Conservation (phyloP, 2,888 invertebrate genomes). For the Lepetodrilus schrolli region DNA sequence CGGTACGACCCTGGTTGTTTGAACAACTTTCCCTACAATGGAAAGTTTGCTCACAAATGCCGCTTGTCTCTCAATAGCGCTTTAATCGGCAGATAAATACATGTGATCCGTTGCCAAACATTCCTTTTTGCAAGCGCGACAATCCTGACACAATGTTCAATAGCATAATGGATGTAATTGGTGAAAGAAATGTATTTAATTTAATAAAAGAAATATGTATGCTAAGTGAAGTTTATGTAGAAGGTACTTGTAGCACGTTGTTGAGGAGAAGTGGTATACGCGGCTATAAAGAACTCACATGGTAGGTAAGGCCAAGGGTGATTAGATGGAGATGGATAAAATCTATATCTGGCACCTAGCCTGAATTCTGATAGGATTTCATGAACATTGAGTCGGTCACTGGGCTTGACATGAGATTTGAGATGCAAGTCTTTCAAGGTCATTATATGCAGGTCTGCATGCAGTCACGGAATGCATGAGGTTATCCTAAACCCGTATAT, state of each 20-base stretch:
- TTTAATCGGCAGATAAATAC: constrained; percentile 17
- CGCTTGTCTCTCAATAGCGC: constrained; percentile 23
- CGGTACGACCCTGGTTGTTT: constrained; percentile 7
- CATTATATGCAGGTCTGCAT: not conserved
- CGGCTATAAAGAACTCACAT: not conserved
- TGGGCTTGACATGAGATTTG: not conserved
- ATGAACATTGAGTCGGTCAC: not conserved
- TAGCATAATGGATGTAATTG: not conserved
- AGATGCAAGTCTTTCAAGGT: not conserved
- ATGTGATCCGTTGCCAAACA: constrained; percentile 12
- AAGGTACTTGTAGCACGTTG: not conserved
- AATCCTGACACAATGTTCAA: not conserved
- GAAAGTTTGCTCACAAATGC: not conserved
- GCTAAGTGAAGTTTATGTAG: not conserved
- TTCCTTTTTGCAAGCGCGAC: constrained; percentile 14
- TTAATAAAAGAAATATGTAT: not conserved
- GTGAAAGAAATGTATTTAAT: not conserved
- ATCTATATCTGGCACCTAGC: constrained; percentile 15
- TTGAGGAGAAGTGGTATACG: not conserved
- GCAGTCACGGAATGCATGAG: not conserved
- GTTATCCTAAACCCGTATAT: not conserved
- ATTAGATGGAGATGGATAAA: not conserved
- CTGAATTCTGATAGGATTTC: not conserved
- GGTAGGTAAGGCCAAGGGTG: not conserved
- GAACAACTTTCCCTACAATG: not conserved